Percentiles rank a stretch among this genome's conserved stretches.
Evolutionary conservation across 2,797 vertebrate species (phyloP).

Genomic region (Sardinella longiceps): DNA sequence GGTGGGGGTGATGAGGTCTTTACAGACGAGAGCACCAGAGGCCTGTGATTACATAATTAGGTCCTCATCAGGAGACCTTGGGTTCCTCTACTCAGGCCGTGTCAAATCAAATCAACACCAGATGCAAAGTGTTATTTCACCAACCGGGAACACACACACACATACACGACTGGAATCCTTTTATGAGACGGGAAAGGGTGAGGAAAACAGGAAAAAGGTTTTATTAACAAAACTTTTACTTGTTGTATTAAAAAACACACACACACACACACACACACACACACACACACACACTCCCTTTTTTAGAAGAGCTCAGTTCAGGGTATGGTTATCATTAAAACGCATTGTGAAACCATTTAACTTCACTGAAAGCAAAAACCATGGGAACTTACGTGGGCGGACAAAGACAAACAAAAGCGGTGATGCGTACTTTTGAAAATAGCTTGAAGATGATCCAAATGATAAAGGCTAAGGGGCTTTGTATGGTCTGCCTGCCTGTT

Average conservation of each 20-base stretch:
- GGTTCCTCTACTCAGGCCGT: neutral
- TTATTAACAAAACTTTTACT: neutral
- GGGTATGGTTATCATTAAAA: neutral
- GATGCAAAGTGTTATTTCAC: conserved; percentile 21
- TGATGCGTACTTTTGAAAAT: neutral
- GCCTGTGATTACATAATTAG: conserved; percentile 11
- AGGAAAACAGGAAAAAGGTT: neutral
- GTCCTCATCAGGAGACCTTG: conserved; percentile 26
- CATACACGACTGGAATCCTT: neutral
- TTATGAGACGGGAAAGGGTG: conserved; percentile 2
- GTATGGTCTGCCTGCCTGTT: neutral
- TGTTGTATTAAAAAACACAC: neutral
- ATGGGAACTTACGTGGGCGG: conserved; percentile 15
- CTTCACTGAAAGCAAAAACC: neutral
- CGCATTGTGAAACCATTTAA: neutral
- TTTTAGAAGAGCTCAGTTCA: neutral
- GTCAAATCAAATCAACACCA: conserved; percentile 38
- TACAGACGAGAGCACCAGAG: neutral
- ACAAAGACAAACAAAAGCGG: conserved; percentile 4
- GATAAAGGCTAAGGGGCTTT: neutral
- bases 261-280: too few species aligned
- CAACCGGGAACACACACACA: neutral
- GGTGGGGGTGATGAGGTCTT: too few species aligned
- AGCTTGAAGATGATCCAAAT: neutral
- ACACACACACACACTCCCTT: neutral